A percentile compares a stretch with the other conserved stretches of the same genome.
These are phyloP conservation scores for Heteronetta atricapilla DNA, from an alignment of 2,113 vertebrate genomes.

Conservation along the genomic window DNA sequence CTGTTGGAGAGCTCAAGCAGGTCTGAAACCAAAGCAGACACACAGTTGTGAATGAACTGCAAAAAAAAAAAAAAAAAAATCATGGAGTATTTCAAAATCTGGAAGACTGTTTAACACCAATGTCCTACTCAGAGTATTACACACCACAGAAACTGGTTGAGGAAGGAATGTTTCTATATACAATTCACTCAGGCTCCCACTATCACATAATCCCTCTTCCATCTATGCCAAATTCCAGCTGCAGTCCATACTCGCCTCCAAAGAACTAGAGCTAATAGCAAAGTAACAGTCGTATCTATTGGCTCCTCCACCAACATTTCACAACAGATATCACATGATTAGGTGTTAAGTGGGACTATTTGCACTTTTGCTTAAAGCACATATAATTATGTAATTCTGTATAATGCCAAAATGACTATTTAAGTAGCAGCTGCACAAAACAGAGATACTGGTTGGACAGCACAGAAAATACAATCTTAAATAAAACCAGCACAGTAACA, in stretches of 20 bases:
- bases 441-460: slow-evolving; percentile 24
- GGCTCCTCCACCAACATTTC: slow-evolving; percentile 39
- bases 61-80: not conserved
- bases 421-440: slow-evolving; percentile 53
- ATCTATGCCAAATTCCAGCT: slow-evolving; percentile 52
- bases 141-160: not conserved
- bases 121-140: not conserved
- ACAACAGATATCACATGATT: slow-evolving; percentile 59
- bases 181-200: not conserved
- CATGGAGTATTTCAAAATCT: not conserved
- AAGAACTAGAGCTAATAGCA: not conserved
- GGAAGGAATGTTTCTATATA: slow-evolving; percentile 27
- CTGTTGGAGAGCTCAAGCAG: not conserved
- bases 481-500: not conserved
- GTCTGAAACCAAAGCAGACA: slow-evolving; percentile 41
- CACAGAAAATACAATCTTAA: slow-evolving; percentile 20
- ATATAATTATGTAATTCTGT: slow-evolving; percentile 61
- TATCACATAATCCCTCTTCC: slow-evolving; percentile 55
- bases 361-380: slow-evolving; percentile 65
- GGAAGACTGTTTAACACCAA: not conserved
- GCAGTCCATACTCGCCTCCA: not conserved
- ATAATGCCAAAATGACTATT: slow-evolving; percentile 46
- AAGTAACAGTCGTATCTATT: slow-evolving; percentile 28
- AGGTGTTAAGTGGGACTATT: slow-evolving; percentile 69
- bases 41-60: not conserved